These are phyloP conservation scores for Campylomormyrus tamandua DNA, from an alignment of 2,113 vertebrate genomes.

Conservation along the genomic window DNA sequence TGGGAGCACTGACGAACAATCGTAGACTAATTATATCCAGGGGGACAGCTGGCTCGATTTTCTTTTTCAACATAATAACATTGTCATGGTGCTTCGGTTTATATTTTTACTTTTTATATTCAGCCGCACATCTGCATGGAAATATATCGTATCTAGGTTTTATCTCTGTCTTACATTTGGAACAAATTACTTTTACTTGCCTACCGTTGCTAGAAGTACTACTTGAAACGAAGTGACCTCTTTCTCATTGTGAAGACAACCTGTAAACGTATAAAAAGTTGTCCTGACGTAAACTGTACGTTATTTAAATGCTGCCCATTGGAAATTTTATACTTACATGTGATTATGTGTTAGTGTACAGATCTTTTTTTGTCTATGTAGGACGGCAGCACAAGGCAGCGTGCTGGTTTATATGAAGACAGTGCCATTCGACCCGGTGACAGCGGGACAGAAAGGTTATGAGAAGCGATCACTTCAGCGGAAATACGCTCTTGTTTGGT, in stretches of 20 bases:
- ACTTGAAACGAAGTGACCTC: background rate
- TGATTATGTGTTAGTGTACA: background rate
- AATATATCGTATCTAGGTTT: background rate
- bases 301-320: background rate
- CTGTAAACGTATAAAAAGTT: background rate
- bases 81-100: background rate
- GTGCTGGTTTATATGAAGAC: background rate
- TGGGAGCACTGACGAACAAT: background rate
- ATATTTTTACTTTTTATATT: background rate
- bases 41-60: conserved; percentile 5
- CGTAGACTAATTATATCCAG: background rate
- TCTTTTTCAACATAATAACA: background rate
- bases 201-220: background rate
- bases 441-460: background rate
- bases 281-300: background rate
- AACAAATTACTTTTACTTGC: background rate
- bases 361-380: background rate
- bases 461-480: background rate
- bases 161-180: background rate
- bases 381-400: background rate
- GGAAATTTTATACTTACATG: background rate
- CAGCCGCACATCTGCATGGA: background rate
- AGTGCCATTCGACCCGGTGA: background rate
- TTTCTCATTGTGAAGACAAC: background rate
- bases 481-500: background rate